Evolutionary conservation across 1,140 invertebrate genomes (phyloP).

Genomic region (Adoxophyes honmai): DNA sequence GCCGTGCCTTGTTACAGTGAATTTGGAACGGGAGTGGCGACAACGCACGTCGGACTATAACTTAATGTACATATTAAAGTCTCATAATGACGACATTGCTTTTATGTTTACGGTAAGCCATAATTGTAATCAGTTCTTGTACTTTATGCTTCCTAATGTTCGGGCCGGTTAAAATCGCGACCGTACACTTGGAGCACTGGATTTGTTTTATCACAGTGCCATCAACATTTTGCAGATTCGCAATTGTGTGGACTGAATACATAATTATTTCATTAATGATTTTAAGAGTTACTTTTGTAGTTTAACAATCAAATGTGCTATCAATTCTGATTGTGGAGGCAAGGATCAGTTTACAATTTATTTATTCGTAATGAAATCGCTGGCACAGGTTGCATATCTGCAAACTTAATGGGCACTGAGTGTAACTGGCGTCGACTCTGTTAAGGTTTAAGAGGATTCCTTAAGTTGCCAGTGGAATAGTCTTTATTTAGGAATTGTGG

Average conservation of each 20-base stretch:
- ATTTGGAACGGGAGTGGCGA: too few species aligned
- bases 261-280: slow-evolving; percentile 10
- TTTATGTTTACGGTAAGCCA: not conserved
- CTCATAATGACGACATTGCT: too few species aligned
- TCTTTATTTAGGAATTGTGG: not conserved
- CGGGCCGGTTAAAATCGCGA: not conserved
- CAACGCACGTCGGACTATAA: too few species aligned
- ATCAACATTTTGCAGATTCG: slow-evolving; percentile 6
- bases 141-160: not conserved
- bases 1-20: too few species aligned
- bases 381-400: too few species aligned
- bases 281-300: slow-evolving; percentile 12
- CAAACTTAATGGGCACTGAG: too few species aligned
- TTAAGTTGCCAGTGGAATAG: not conserved
- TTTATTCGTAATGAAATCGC: too few species aligned
- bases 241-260: slow-evolving; percentile 8
- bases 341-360: too few species aligned
- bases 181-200: not conserved
- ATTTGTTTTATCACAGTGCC: slow-evolving; percentile 6
- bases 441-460: not conserved
- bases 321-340: not conserved
- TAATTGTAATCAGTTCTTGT: not conserved
- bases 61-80: too few species aligned
- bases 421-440: not conserved
- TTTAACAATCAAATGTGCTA: slow-evolving; percentile 2